Base-by-base conservation (phyloP, 2,888 invertebrate genomes). In the Drosophila conformis region DNA sequence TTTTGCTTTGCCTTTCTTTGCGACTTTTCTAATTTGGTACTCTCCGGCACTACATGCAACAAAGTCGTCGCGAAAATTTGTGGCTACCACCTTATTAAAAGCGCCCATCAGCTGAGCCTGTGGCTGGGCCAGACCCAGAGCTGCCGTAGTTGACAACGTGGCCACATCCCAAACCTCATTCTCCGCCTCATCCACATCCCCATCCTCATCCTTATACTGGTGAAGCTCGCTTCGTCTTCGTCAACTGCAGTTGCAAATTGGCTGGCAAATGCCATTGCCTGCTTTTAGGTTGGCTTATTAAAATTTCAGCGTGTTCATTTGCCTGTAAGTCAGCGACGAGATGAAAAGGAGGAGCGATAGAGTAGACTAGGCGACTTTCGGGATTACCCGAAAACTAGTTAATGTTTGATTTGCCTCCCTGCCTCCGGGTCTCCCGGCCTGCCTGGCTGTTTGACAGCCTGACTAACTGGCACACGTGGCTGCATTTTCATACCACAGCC, bases 231-330 rank as follows among this genome's bases (percentile, higher is more conserved):
- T 72, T 65, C 82, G 84, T 69, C 78, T 81, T 80, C 71, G 71
- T 82, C 87, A 71, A 81, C 71, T 73, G 87, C 82, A 85, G 73
- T 80, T 89, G 86, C 85, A 85, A 85, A 85, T 85, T 85, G 85
- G 85, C 90, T 85, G 83, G 86, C 85, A 85, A 89, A 85, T 87
- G 90, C 64, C 82, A 82, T 80, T 80, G 90, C 76, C 72, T 85
- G 90, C 85, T 89, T 89, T 85, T 85, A 89, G 89, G 86, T 88
- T 89, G 86, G 83, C 90, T 87, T 85, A 89, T 85, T 89, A 85
- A 89, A 89, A 85, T 85, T 89, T 80, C 80, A 85, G 85, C 82
- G 80, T 85, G 85, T 89, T 89, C 89, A 89, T 84, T 89, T 85
- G 89, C 75, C 82, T 78, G 76, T 71, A 71, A 82, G 73, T 82